Conservation (phyloP, 2,113 vertebrate species). For the Steatornis caripensis region DNA sequence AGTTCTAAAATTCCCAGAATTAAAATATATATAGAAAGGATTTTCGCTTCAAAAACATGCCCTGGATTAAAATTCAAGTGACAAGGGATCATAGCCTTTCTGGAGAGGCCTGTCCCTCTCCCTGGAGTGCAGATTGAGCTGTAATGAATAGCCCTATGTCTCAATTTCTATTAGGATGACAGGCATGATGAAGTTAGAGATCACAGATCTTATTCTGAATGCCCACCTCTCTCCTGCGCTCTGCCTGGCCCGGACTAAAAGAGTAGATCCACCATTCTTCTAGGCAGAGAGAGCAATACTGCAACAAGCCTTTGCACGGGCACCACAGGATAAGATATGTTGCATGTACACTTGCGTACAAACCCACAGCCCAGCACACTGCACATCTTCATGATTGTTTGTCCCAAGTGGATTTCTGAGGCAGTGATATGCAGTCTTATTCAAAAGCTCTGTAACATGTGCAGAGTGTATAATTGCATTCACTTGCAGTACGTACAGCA, state of each 20-base stretch:
- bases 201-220: background rate
- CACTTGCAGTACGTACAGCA: background rate
- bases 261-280: background rate
- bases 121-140: background rate
- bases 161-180: background rate
- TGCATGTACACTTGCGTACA: background rate
- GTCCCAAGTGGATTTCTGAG: background rate
- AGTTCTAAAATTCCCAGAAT: background rate
- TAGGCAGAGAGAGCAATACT: background rate
- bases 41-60: background rate
- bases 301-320: background rate
- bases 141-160: background rate
- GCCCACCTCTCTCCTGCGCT: background rate
- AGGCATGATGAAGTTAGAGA: background rate
- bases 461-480: background rate
- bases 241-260: background rate
- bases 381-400: background rate
- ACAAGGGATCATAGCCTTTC: background rate
- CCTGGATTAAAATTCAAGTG: background rate
- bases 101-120: background rate
- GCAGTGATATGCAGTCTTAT: background rate
- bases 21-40: background rate
- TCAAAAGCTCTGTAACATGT: background rate
- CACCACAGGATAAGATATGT: background rate
- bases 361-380: background rate